Evolutionary conservation across 2,797 vertebrate species (phyloP).

Genomic region (Myotis daubentonii): DNA sequence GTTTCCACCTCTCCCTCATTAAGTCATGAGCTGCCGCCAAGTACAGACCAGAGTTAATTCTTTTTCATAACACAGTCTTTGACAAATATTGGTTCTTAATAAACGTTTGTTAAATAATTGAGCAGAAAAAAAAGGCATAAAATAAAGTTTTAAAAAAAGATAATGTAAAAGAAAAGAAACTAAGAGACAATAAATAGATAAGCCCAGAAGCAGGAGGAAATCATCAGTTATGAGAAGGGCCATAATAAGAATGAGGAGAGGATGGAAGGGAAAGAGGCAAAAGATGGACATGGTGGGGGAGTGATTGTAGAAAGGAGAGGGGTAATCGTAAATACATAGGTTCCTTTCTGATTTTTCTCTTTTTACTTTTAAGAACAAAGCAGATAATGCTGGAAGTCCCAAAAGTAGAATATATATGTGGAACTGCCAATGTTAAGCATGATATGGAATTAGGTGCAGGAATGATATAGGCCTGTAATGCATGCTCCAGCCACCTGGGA

Average conservation of each 20-base stretch:
- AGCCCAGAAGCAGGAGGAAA: background rate
- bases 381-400: background rate
- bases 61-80: background rate
- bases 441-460: background rate
- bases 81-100: slow-evolving; percentile 8
- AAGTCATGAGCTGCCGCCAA: background rate
- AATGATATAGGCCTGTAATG: too few relatives aligned
- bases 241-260: background rate
- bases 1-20: background rate
- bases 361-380: slow-evolving; percentile 6
- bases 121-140: background rate
- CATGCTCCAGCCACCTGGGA: background rate
- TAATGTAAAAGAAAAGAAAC: background rate
- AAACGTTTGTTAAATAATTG: background rate
- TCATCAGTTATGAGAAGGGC: background rate
- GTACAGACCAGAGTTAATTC: background rate
- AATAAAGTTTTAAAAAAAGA: slow-evolving; percentile 34
- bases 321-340: background rate
- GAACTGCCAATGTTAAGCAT: background rate
- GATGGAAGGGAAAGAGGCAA: background rate
- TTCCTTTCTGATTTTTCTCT: background rate
- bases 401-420: background rate
- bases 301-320: background rate
- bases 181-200: background rate
- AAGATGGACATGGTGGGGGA: background rate